phyloP scores from a whole-genome alignment of 2,113 vertebrate species.

The Cariama cristata region DNA sequence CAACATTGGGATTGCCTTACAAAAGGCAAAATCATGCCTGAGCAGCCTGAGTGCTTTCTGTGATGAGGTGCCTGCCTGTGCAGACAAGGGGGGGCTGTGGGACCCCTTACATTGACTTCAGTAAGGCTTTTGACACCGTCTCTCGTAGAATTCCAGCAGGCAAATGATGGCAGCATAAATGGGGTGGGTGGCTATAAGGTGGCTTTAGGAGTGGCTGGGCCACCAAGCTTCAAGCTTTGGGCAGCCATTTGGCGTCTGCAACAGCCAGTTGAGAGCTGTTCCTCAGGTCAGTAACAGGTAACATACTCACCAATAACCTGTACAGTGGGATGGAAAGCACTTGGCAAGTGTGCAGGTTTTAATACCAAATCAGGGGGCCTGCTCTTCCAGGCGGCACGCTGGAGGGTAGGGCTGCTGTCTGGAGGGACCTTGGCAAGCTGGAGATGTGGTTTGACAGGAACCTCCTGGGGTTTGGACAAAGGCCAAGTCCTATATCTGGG shows the following conservation, averaged over 20 bases:
- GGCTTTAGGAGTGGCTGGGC: not conserved
- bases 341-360: accelerated
- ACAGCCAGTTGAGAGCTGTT: not conserved
- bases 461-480: not conserved
- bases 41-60: not conserved
- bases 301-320: not conserved
- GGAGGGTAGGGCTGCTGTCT: not conserved
- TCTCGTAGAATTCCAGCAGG: accelerated
- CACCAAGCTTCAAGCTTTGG: accelerated
- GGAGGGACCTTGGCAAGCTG: not conserved
- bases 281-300: not conserved
- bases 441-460: not conserved
- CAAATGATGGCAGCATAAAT: accelerated
- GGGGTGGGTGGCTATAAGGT: accelerated
- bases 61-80: accelerated
- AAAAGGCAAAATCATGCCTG: not conserved
- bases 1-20: not conserved
- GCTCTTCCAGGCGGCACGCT: not conserved
- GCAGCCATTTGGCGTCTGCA: accelerated
- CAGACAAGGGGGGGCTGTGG: not conserved
- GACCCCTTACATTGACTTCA: not conserved
- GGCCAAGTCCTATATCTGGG: not conserved
- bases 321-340: not conserved
- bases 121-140: accelerated
- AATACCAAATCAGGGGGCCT: not conserved